Percentiles rank a stretch among this genome's conserved stretches.
Conservation (phyloP, 2,797 vertebrate genomes). For the Anas flavirostris region DNA sequence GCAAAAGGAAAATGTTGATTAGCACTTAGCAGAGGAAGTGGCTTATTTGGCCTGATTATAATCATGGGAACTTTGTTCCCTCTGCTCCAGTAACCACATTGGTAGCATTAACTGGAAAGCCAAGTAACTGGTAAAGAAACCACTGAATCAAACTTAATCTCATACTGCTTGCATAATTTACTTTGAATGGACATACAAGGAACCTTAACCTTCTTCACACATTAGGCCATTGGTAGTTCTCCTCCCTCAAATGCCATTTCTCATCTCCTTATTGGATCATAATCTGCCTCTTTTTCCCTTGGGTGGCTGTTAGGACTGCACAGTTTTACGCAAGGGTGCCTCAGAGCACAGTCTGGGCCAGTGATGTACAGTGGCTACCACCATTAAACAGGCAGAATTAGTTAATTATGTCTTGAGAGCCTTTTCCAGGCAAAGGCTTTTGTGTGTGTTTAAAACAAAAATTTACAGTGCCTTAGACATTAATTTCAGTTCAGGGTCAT, state of each 20-base stretch:
- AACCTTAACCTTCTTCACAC: background rate
- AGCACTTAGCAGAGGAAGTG: conserved; percentile 60
- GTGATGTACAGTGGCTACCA: background rate
- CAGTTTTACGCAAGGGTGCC: background rate
- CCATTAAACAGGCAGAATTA: background rate
- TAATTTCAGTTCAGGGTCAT: background rate
- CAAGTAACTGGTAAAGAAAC: conserved; percentile 22
- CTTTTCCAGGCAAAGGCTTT: background rate
- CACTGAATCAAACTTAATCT: conserved; percentile 21
- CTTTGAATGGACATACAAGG: background rate
- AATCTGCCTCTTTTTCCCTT: background rate
- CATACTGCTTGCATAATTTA: background rate
- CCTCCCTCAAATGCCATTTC: background rate
- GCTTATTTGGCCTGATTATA: conserved; percentile 43
- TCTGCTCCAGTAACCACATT: conserved; percentile 40
- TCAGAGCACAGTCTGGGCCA: background rate
- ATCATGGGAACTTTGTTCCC: conserved; percentile 34
- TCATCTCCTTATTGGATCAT: background rate
- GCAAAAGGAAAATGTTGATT: conserved; percentile 62
- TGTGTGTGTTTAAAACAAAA: background rate
- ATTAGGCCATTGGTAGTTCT: background rate
- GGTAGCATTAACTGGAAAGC: conserved; percentile 8
- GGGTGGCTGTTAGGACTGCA: background rate
- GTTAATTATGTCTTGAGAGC: background rate
- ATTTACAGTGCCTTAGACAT: background rate